phyloP scores from a whole-genome alignment of 1,140 invertebrate species.

The Apis cerana region DNA sequence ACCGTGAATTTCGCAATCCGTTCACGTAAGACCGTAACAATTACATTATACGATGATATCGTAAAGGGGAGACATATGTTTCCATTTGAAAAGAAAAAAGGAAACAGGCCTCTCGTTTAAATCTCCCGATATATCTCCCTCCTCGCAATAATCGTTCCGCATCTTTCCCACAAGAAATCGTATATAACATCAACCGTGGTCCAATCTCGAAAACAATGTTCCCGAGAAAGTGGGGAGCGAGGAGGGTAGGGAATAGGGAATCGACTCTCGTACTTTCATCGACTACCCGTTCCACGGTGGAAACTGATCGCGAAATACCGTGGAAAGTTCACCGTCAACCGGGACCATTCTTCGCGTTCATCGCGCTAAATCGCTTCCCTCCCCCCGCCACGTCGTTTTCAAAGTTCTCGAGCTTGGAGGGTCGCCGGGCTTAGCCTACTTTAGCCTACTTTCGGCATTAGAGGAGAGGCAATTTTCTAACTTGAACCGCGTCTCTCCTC shows the following conservation, averaged over 20 bases:
- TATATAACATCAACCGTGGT: too few species aligned
- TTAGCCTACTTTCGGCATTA: background rate
- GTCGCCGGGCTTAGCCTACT: conserved; percentile 26
- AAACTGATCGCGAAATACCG: background rate
- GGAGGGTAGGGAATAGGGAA: background rate
- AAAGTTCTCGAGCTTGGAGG: background rate
- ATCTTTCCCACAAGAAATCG: background rate
- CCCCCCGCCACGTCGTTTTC: background rate
- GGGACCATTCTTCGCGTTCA: background rate
- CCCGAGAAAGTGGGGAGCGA: background rate
- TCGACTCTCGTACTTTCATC: background rate
- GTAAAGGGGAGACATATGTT: background rate
- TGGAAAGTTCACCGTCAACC: background rate
- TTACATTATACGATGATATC: background rate
- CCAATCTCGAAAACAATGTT: background rate
- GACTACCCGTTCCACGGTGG: background rate
- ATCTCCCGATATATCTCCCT: background rate
- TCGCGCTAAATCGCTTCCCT: background rate
- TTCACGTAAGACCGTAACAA: background rate
- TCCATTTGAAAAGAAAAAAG: background rate
- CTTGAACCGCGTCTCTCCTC: background rate
- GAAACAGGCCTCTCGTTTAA: background rate
- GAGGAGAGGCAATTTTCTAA: background rate
- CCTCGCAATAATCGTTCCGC: background rate
- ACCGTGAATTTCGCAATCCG: background rate